Percentiles rank a stretch among this genome's conserved stretches.
These are phyloP conservation scores for Rotaria magnacalcarata DNA, from an alignment of 2,888 invertebrate genomes.

Conservation along the genomic window DNA sequence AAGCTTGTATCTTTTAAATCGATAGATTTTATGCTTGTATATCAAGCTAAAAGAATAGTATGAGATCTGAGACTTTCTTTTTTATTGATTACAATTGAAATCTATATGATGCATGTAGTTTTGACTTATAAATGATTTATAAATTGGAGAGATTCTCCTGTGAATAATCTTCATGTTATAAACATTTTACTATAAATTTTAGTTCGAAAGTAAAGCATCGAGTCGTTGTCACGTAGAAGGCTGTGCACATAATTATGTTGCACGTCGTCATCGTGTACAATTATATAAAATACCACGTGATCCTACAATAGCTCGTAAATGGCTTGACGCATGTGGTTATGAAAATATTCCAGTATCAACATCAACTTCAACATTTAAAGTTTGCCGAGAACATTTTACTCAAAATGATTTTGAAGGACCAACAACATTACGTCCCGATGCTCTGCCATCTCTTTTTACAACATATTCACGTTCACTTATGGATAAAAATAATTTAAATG, in stretches of 20 bases:
- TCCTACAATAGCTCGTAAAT: background rate
- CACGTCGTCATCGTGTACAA: slow-evolving; percentile 5
- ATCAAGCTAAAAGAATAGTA: too few relatives aligned
- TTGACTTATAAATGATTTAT: too few relatives aligned
- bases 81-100: too few relatives aligned
- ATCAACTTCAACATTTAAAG: background rate
- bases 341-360: background rate
- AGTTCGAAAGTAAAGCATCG: slow-evolving; percentile 31
- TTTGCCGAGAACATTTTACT: slow-evolving; percentile 25
- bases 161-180: too few relatives aligned
- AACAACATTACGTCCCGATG: background rate
- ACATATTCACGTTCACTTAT: slow-evolving; percentile 19
- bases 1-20: too few relatives aligned
- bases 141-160: too few relatives aligned
- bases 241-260: slow-evolving; percentile 24
- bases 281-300: slow-evolving; percentile 38
- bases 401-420: slow-evolving; percentile 18
- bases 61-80: too few relatives aligned
- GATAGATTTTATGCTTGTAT: background rate
- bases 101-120: too few relatives aligned
- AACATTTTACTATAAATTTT: background rate
- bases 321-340: slow-evolving; percentile 29
- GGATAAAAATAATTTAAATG: slow-evolving; percentile 8
- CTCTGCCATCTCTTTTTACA: background rate
- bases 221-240: slow-evolving; percentile 25